Base-by-base conservation (phyloP, 2,797 vertebrate genomes). In the Chelonia mydas region DNA sequence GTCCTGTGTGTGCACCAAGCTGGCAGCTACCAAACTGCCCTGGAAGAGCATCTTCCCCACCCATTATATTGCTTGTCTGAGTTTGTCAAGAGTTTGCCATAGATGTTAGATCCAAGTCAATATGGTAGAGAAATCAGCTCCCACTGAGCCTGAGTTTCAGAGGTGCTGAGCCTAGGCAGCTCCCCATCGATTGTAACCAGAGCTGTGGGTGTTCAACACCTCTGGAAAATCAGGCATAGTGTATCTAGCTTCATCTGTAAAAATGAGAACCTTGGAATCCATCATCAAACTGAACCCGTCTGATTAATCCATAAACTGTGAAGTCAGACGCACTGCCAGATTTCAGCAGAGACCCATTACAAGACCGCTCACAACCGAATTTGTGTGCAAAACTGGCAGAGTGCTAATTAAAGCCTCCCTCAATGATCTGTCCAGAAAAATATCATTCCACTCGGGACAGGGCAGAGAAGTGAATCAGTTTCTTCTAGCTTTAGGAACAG, bases 91-190 rank as follows among this genome's bases (percentile, higher is more conserved):
- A 65, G 82, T 89, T 86, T 95, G 95, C 86, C 96, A 93, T 41
- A 92, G 90, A 94, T 94, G 87, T 90, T 88, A 92, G 86, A 86
- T 84, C 80, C 92, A 96, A 97, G 97, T 96, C 92, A 91, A 84
- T 59, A 28, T 6, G 5, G 31, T 28, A 59, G 12, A 31, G 57
- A 28, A 59, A 59, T 59, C 57, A 59, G 12, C 57, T 59, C 57
- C 28, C 28, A 59, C 6, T 13, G 57, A 59, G 28, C 57, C 12
- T 59, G 57, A 59, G 41, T 25, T 37, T n/a, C 68, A 41, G 68
- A 72, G n/a, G n/a, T 72, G n/a, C 68, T 11, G n/a, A 41, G 33
- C 17, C 11, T 41, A 41, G 3, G 23, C 5, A 59, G 28, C 12
- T 16, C 57, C 57, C 57, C 12, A 31, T 59, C 6, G 88, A 49